Base-by-base conservation (phyloP, 1,140 invertebrate genomes). In the Dendrolimus kikuchii region DNA sequence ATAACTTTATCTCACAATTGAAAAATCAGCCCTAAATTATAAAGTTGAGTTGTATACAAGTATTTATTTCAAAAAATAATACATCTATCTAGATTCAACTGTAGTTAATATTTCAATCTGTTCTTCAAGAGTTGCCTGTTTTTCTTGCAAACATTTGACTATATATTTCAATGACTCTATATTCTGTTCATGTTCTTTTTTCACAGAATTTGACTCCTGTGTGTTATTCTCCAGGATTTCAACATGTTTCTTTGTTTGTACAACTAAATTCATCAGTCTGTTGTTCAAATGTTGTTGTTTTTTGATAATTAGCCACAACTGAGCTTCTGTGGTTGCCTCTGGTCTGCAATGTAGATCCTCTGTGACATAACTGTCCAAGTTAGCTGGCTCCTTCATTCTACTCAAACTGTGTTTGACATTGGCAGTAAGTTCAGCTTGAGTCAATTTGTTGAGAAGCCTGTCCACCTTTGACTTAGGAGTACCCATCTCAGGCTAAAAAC, bases 51-150 rank as follows among this genome's bases (percentile, higher is more conserved):
- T n/a, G 38, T 39, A 40, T 4, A 5, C 46, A 49, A 23, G 23
- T 23, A 23, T 23, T 23, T 23, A 23, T 23, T 23, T 23, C 1
- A 23, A 23, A 23, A 38, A 39, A 38, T 57, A 43, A 23, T 36
- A 36, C 8, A 43, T 7, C 60, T 72, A 81, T 67, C 71, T 71
- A 55, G 82, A 68, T 60, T 86, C 82, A 9, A 86, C 71, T 57
- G 76, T 67, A 51, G 80, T 77, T 48, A 86, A 62, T 49, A 86
- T 83, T 65, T 86, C 82, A 57, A 86, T 75, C 60, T 83, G 78
- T 61, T 86, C 82, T 53, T 86, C 82, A 45, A 77, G 60, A 23
- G 78, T 82, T n/a, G 80, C 68, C 51, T 82, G 76, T 68, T 86
- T 86, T 59, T 86, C 82, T 64, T 86, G 80, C 9, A 86, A 61